These are phyloP conservation scores for Scaptodrosophila latifasciaeformis DNA, from an alignment of 2,888 invertebrate species.

Conservation along the genomic window DNA sequence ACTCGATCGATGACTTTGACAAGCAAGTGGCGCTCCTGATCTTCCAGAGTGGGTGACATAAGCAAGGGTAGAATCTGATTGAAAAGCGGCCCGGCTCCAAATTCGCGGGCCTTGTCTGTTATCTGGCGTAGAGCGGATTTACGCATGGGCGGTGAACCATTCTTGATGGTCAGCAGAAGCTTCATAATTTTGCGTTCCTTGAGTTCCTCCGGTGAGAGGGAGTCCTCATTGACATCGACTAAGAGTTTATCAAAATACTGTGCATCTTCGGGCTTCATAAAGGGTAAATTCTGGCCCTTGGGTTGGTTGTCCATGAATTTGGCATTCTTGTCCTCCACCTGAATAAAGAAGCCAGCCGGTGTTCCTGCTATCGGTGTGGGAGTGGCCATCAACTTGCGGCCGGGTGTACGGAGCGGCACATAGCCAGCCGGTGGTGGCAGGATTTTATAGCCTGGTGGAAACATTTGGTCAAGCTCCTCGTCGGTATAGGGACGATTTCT, in stretches of 20 bases:
- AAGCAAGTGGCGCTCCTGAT: conserved; percentile 98
- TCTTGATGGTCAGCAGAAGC: conserved; percentile 97
- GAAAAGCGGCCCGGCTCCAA: conserved; percentile 98
- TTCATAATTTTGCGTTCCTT: conserved; percentile 99
- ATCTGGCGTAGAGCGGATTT: conserved; percentile 98
- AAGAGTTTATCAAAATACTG: conserved; percentile 99
- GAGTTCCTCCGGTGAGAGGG: conserved; percentile 95
- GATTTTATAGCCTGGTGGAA: conserved; percentile 98
- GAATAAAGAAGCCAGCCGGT: conserved; percentile 95
- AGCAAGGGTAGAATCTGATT: conserved; percentile 98
- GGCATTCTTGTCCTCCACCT: conserved; percentile 90
- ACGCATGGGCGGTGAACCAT: conserved; percentile 99
- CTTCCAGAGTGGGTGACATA: conserved; percentile 99
- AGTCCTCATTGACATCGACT: conserved; percentile 98
- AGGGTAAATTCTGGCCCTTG: conserved; percentile 94
- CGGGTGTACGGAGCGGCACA: conserved; percentile 97
- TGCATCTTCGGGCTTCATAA: conserved; percentile 99
- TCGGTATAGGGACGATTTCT: conserved; percentile 96
- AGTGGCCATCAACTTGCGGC: conserved; percentile 97
- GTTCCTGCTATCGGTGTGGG: conserved; percentile 97
- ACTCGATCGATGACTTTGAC: conserved; percentile 99
- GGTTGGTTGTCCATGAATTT: conserved; percentile 97
- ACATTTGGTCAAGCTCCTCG: conserved; percentile 97
- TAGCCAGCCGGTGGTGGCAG: conserved; percentile 96
- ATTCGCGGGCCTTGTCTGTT: conserved; percentile 98